Evolutionary conservation across 2,888 invertebrate genomes (phyloP), one percentile per base, ranked within the genome.

Genomic region (Lycaena phlaeas): DNA sequence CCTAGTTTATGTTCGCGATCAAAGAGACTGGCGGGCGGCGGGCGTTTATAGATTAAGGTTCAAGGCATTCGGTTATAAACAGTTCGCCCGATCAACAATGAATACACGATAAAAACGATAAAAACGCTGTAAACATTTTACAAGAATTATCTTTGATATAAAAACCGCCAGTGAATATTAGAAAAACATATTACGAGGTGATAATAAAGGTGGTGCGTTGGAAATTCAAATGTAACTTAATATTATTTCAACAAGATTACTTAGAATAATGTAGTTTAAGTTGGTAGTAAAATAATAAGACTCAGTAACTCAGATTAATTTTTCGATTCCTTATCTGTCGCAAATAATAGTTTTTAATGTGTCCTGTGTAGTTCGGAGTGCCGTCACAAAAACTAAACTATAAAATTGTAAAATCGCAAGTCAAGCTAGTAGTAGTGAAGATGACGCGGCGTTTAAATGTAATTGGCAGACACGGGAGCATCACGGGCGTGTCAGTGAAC

Each of bases 1-100:
- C 43, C 40, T 18, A 48, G 49, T 51, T 46, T 46, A 52, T 43
- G 49, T 40, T 29, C 34, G 22, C 34, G 34, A 34, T 34, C 34
- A 34, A 34, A 34, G 34, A 12, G 34, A 34, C n/a, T n/a, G n/a
- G n/a, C n/a, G n/a, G n/a, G n/a, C 34, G 11, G 22, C 34, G 11
- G 22, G 7, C 34, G 34, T 12, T 22, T 34, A 34, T 9, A 34
- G 31, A 31, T 31, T 31, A 34, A 34, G 34, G 34, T 34, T 34
- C 34, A 34, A 22, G 34, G 22, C 34, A 18, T 18, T 34, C 34
- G 22, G 17, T 18, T 22, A 22, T 34, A 34, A 34, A 34, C 34
- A 34, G 22, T 18, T 18, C 22, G 17, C 17, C 9, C 22, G 22
- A 22, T 22, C 18, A 34, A 34, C 34, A 34, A 34, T 22, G 34